A percentile compares a stretch with the other conserved stretches of the same genome.
These are phyloP conservation scores for Ophion ventricosus DNA, from an alignment of 2,888 invertebrate species.

Conservation along the genomic window DNA sequence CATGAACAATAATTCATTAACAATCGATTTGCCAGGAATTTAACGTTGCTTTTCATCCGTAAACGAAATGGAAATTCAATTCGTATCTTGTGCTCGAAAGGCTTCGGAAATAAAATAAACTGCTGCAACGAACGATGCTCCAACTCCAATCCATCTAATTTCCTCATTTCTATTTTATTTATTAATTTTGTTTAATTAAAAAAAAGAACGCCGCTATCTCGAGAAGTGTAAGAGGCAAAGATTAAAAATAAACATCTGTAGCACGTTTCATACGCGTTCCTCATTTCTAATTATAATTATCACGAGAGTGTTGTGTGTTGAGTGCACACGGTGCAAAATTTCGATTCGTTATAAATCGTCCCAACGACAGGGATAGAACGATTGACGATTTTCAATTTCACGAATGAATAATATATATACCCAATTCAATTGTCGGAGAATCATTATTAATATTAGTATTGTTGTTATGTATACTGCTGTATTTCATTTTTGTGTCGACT, in stretches of 20 bases:
- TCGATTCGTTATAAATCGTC: not conserved
- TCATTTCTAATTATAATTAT: conserved; percentile 49
- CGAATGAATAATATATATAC: too few species aligned
- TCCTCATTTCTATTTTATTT: not conserved
- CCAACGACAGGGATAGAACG: too few species aligned
- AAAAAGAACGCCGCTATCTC: not conserved
- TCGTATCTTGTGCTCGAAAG: not conserved
- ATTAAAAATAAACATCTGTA: conserved; percentile 54
- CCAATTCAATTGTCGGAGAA: too few species aligned
- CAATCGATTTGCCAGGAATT: conserved; percentile 6
- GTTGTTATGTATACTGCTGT: too few species aligned
- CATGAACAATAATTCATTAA: not conserved
- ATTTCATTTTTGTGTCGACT: too few species aligned
- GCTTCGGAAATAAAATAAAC: too few species aligned
- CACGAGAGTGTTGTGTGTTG: too few species aligned
- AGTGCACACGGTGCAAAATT: not conserved
- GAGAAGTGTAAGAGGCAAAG: not conserved
- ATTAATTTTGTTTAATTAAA: too few species aligned
- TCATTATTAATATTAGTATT: too few species aligned
- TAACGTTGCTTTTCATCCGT: not conserved
- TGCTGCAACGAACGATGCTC: too few species aligned
- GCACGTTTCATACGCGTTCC: conserved; percentile 53
- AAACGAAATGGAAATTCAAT: conserved; percentile 30
- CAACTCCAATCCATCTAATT: not conserved
- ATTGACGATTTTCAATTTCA: too few species aligned